These are phyloP conservation scores for Callitettix versicolor DNA, from an alignment of 1,140 invertebrate species.

Conservation along the genomic window DNA sequence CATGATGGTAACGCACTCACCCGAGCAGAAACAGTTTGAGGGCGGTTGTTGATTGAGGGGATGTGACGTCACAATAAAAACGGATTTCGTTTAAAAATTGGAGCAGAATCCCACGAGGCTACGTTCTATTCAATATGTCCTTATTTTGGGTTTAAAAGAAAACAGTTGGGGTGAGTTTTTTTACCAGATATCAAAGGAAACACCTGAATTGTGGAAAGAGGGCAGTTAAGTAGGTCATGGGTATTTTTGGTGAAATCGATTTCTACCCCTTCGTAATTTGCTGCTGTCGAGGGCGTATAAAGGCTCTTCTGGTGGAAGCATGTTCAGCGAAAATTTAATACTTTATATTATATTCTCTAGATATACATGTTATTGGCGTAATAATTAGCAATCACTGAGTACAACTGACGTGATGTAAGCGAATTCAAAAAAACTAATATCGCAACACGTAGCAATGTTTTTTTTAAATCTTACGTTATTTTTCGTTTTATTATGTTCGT, in stretches of 20 bases:
- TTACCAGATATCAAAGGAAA: neutral
- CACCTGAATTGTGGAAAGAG: conserved; percentile 4
- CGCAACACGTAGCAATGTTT: neutral
- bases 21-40: too few species aligned
- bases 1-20: too few species aligned
- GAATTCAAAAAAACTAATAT: neutral
- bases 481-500: too few species aligned
- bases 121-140: neutral
- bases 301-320: too few species aligned
- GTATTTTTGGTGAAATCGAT: conserved; percentile 1
- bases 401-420: neutral
- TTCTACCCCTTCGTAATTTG: neutral
- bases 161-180: conserved; percentile 2
- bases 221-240: conserved; percentile 5
- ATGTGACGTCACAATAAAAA: conserved; percentile 9
- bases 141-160: conserved; percentile 4
- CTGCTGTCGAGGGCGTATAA: too few species aligned
- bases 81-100: conserved; percentile 9
- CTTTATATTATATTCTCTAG: neutral
- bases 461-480: too few species aligned
- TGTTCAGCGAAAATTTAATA: neutral
- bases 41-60: neutral
- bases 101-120: conserved; percentile 6
- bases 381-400: neutral
- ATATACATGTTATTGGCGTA: neutral